A percentile compares a stretch with the other conserved stretches of the same genome.
Evolutionary conservation across 2,113 vertebrate species (phyloP).

Genomic region (Felis catus): F.catus_Fca126_mat1.0 CM031427.1:21846501-21847000

Average conservation of each 20-base stretch:
- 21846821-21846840: constrained; percentile 88
- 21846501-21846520: constrained; percentile 83
- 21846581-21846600: constrained; percentile 85
- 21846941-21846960: constrained; percentile 87
- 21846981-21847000: constrained; percentile 94
- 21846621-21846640: constrained; percentile 94
- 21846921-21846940: constrained; percentile 89
- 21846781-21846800: constrained; percentile 87
- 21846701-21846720: constrained; percentile 86
- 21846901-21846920: constrained; percentile 91
- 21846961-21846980: constrained; percentile 91
- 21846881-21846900: constrained; percentile 92
- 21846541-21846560: constrained; percentile 85
- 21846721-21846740: constrained; percentile 93
- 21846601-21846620: constrained; percentile 86
- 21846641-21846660: constrained; percentile 96
- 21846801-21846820: constrained; percentile 92
- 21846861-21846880: constrained; percentile 90
- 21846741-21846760: constrained; percentile 88
- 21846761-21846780: constrained; percentile 88
- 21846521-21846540: constrained; percentile 89
- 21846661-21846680: constrained; percentile 93
- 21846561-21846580: constrained; percentile 88
- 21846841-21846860: constrained; percentile 92
- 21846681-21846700: constrained; percentile 93